Evolutionary conservation across 1,140 invertebrate species (phyloP).

Genomic region (Atta texana): DNA sequence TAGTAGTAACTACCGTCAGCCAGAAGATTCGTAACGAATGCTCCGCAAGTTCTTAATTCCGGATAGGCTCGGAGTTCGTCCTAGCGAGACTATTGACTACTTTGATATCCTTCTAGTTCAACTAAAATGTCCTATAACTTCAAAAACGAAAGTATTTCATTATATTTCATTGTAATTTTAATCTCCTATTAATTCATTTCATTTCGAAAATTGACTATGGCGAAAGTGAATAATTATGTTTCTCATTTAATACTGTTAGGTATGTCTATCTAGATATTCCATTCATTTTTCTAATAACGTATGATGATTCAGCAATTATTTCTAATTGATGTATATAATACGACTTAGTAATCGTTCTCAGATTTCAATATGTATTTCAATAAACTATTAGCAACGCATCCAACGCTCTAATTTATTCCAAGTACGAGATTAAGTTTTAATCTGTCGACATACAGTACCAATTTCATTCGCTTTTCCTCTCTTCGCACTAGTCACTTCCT

Average conservation of each 20-base stretch:
- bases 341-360: background rate
- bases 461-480: conserved; percentile 29
- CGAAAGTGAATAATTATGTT: conserved; percentile 19
- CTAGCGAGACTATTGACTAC: background rate
- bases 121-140: background rate
- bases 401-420: conserved; percentile 25
- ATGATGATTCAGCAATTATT: background rate
- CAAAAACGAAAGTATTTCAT: conserved; percentile 17
- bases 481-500: conserved; percentile 21
- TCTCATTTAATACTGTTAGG: background rate
- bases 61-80: conserved; percentile 41
- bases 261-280: background rate
- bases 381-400: conserved; percentile 5
- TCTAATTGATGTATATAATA: background rate
- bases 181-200: conserved; percentile 26
- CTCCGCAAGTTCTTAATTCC: conserved; percentile 52
- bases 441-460: background rate
- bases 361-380: background rate
- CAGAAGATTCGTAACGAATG: conserved; percentile 41
- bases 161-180: background rate
- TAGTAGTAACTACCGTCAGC: conserved; percentile 50
- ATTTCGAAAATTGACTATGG: background rate
- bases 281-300: background rate
- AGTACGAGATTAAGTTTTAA: conserved; percentile 31
- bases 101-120: background rate